Evolutionary conservation across 2,113 vertebrate species (phyloP).

Genomic region (Paradisaea rubra): DNA sequence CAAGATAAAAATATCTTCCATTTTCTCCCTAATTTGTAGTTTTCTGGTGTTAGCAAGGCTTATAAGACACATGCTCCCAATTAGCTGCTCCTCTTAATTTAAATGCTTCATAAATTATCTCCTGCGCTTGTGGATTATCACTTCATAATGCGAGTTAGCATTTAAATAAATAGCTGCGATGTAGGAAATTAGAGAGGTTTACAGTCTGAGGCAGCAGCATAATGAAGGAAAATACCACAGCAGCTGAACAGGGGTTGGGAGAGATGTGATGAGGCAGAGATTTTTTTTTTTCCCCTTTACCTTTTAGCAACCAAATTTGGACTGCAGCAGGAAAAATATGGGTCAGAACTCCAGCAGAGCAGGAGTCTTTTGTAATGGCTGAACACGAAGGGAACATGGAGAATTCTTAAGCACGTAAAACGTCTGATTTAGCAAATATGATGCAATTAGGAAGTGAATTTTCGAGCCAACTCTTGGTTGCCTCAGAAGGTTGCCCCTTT

Average conservation of each 20-base stretch:
- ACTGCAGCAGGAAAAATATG: constrained; percentile 45
- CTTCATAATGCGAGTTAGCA: constrained; percentile 97
- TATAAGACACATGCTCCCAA: constrained; percentile 99
- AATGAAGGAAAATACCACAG: constrained; percentile 77
- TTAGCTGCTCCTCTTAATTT: constrained; percentile 98
- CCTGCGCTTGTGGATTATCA: constrained; percentile 92
- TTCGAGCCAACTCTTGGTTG: background rate
- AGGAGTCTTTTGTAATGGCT: constrained; percentile 19
- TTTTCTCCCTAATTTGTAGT: constrained; percentile 82
- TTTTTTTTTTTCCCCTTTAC: background rate
- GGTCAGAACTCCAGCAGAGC: constrained; percentile 58
- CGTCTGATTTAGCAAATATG: constrained; percentile 37
- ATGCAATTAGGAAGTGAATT: constrained; percentile 36
- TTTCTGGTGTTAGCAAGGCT: constrained; percentile 83
- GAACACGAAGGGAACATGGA: background rate
- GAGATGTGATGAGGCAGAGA: background rate
- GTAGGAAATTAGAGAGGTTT: constrained; percentile 87
- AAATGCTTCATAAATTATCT: constrained; percentile 99
- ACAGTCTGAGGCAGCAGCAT: constrained; percentile 70
- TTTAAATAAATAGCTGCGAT: constrained; percentile 92
- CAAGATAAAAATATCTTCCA: constrained; percentile 57
- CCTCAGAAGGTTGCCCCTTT: background rate
- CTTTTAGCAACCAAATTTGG: constrained; percentile 43
- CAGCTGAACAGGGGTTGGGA: constrained; percentile 53
- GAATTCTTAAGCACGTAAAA: background rate